Percentiles rank a stretch among this genome's conserved stretches.
phyloP scores from a whole-genome alignment of 30 jellyfish, hydroid and myxozoan genomes.

The Pseudorhiza aurosa region DNA sequence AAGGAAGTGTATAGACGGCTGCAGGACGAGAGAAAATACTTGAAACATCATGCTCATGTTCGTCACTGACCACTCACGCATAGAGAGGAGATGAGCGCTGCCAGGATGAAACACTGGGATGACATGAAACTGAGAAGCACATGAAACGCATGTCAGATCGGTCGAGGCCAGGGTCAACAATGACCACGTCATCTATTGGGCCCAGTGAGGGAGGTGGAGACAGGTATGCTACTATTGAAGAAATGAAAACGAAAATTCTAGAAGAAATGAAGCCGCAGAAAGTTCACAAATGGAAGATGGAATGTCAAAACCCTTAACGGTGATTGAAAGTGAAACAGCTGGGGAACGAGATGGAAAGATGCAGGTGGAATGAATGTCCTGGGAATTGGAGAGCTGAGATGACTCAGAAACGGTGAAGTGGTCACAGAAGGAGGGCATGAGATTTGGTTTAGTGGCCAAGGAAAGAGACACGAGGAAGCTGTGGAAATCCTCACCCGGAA shows the following conservation, averaged over 20 bases:
- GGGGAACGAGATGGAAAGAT: slow-evolving; percentile 43
- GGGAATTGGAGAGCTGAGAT: slow-evolving; percentile 48
- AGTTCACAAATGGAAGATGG: slow-evolving; percentile 69
- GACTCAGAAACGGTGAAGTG: slow-evolving; percentile 34
- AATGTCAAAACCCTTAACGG: slow-evolving; percentile 51
- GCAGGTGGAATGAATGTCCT: slow-evolving; percentile 42
- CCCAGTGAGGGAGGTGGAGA: slow-evolving; percentile 41
- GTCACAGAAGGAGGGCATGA: slow-evolving; percentile 47
- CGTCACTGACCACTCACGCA: slow-evolving; percentile 38
- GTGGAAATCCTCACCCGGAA: slow-evolving; percentile 27
- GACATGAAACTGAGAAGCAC: too few species aligned
- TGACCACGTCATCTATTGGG: slow-evolving; percentile 44
- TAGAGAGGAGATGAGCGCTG: slow-evolving; percentile 40
- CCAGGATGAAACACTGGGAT: background rate
- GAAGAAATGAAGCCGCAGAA: too few species aligned
- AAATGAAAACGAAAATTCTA: slow-evolving; percentile 9
- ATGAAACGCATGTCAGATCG: slow-evolving; percentile 35
- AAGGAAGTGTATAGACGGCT: slow-evolving; percentile 38
- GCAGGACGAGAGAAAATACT: slow-evolving; percentile 56
- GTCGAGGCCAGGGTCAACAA: too few species aligned
- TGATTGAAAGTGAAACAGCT: slow-evolving; percentile 39
- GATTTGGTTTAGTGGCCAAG: slow-evolving; percentile 56
- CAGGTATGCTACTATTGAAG: slow-evolving; percentile 37
- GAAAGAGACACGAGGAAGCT: slow-evolving; percentile 2
- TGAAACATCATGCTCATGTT: slow-evolving; percentile 43